phyloP scores from a whole-genome alignment of 2,888 invertebrate species.

The Eupithecia centaureata region DNA sequence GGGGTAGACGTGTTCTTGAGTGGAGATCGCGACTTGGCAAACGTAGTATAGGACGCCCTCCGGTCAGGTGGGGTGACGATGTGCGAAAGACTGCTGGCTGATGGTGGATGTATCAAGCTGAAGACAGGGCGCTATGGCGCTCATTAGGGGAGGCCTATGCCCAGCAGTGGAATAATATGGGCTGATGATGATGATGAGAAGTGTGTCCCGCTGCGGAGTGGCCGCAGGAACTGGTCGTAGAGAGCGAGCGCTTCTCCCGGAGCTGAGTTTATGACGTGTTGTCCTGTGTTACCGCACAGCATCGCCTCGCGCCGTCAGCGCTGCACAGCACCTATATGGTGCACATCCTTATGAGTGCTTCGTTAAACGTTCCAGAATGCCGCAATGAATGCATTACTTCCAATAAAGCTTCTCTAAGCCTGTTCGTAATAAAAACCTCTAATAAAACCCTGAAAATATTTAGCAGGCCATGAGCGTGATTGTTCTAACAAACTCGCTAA shows the following conservation, averaged over 20 bases:
- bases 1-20: no score
- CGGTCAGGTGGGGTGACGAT: no score
- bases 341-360: background rate
- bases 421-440: background rate
- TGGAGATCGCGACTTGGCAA: no score
- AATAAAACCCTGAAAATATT: background rate
- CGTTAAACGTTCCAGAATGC: background rate
- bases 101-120: no score
- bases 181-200: background rate
- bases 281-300: background rate
- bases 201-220: background rate
- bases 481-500: conserved; percentile 49
- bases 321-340: background rate
- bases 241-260: background rate
- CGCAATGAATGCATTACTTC: background rate
- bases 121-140: no score
- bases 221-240: background rate
- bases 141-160: no score
- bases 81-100: no score
- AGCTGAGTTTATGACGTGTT: conserved; percentile 2
- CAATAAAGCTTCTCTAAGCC: background rate
- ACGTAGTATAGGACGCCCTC: no score
- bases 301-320: background rate
- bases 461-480: conserved; percentile 32
- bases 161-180: no score